A percentile compares a stretch with the other conserved stretches of the same genome.
Conservation (phyloP, 2,113 vertebrate species). For the Gasterosteus nipponicus region DNA sequence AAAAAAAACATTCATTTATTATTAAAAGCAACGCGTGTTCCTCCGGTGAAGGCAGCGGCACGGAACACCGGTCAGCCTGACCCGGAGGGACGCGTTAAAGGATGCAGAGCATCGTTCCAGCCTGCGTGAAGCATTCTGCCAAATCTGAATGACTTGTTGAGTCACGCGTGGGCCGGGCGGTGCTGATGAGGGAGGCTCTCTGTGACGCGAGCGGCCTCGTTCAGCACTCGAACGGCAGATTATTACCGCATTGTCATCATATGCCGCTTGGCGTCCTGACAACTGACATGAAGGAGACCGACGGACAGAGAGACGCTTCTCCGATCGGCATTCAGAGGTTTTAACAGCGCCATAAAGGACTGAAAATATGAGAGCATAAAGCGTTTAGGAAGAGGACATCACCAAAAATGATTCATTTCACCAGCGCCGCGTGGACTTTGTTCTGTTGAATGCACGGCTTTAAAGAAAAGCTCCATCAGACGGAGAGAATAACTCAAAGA, state of each 20-base stretch:
- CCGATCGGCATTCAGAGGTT: not conserved
- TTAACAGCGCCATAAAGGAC: conserved; percentile 9
- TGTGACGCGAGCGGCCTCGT: too few relatives aligned
- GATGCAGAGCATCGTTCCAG: not conserved
- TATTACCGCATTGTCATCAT: too few relatives aligned
- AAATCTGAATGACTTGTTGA: not conserved
- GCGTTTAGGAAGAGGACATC: not conserved
- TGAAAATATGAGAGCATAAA: not conserved
- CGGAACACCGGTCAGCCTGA: not conserved
- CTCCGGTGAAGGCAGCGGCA: too few relatives aligned
- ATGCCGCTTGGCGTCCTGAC: too few relatives aligned
- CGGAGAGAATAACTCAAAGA: conserved; percentile 29
- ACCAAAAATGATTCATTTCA: not conserved
- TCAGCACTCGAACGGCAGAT: too few relatives aligned
- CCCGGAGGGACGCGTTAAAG: not conserved
- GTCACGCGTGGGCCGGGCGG: too few relatives aligned
- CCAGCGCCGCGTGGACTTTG: not conserved
- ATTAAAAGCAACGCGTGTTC: too few relatives aligned
- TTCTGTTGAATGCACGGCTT: not conserved
- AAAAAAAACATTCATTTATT: too few relatives aligned
- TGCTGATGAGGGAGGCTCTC: too few relatives aligned
- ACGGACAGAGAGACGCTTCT: conserved; percentile 5
- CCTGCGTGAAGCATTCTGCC: too few relatives aligned
- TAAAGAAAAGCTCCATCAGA: conserved; percentile 7
- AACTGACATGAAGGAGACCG: not conserved